Evolutionary conservation across 2,113 vertebrate species (phyloP).

Genomic region (Cyprinodon tularosa): DNA sequence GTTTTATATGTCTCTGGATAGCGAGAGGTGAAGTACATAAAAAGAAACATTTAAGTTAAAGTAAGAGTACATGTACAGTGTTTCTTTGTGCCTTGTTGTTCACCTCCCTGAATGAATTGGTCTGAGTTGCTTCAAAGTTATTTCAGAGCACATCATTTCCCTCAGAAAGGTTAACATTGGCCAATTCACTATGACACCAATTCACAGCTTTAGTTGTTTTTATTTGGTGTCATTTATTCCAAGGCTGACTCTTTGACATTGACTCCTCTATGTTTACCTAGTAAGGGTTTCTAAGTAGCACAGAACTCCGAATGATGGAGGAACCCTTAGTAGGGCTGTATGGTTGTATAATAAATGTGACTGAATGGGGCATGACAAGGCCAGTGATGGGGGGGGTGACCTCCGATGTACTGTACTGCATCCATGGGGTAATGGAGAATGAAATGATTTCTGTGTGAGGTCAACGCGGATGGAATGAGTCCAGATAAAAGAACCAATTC

Average conservation of each 20-base stretch:
- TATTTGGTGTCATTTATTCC: slow-evolving; percentile 12
- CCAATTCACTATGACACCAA: background rate
- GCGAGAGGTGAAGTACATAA: background rate
- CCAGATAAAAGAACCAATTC: slow-evolving; percentile 62
- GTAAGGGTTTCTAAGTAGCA: slow-evolving; percentile 29
- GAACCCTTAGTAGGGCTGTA: background rate
- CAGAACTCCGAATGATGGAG: slow-evolving; percentile 13
- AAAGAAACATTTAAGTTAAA: background rate
- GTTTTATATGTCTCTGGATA: background rate
- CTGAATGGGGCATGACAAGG: slow-evolving; percentile 14
- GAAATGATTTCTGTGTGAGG: slow-evolving; percentile 67
- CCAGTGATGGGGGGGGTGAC: slow-evolving; percentile 28
- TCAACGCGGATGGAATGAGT: slow-evolving; percentile 53
- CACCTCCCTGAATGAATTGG: background rate
- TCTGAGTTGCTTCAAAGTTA: background rate
- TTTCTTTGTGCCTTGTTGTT: background rate
- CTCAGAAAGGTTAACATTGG: slow-evolving; percentile 1
- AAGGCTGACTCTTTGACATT: slow-evolving; percentile 13
- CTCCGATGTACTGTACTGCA: slow-evolving; percentile 9
- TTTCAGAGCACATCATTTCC: background rate
- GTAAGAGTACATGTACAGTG: background rate
- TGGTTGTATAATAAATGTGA: slow-evolving; percentile 42
- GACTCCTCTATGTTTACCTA: slow-evolving; percentile 22
- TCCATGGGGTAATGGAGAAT: slow-evolving; percentile 69
- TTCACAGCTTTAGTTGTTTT: slow-evolving; percentile 2